A percentile compares a stretch with the other conserved stretches of the same genome.
Evolutionary conservation across 2,797 vertebrate genomes (phyloP).

Genomic region (Clarias laeviceps): DNA sequence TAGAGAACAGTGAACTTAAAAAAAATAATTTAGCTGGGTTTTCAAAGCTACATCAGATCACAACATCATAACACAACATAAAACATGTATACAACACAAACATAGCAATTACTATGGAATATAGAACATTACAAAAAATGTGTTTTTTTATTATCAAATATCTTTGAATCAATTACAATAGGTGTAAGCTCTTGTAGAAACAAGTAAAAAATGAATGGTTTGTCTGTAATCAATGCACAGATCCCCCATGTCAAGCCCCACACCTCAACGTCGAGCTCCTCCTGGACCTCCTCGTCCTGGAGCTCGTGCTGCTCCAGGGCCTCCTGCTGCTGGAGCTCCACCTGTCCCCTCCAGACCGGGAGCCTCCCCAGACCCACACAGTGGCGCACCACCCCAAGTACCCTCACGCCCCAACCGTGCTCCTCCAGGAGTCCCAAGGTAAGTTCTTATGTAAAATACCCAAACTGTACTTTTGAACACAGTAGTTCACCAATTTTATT

Average conservation of each 20-base stretch:
- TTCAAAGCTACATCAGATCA: no score
- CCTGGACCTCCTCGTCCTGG: constrained; percentile 89
- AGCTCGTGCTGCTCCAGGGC: constrained; percentile 83
- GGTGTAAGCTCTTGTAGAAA: not conserved
- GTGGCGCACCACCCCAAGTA: constrained; percentile 85
- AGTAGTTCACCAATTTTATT: not conserved
- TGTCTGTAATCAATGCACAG: constrained; percentile 61
- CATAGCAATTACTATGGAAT: no score
- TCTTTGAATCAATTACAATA: not conserved
- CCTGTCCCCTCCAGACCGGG: constrained; percentile 88
- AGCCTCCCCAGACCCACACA: constrained; percentile 89
- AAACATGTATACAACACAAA: no score
- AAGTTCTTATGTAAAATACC: constrained; percentile 60
- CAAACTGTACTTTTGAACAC: not conserved
- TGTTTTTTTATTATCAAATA: not conserved
- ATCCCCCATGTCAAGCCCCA: constrained; percentile 94
- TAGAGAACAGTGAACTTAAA: no score
- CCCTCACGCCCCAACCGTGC: constrained; percentile 92
- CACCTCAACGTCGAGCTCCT: constrained; percentile 89
- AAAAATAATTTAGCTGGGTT: no score
- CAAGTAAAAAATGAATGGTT: not conserved
- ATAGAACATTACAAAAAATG: not conserved
- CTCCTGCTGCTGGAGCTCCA: constrained; percentile 80
- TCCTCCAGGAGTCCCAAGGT: constrained; percentile 95
- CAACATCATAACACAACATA: no score